Percentiles rank a stretch among this genome's conserved stretches.
Conservation (phyloP, 2,888 invertebrate species). For the Lucinisca nassula region DNA sequence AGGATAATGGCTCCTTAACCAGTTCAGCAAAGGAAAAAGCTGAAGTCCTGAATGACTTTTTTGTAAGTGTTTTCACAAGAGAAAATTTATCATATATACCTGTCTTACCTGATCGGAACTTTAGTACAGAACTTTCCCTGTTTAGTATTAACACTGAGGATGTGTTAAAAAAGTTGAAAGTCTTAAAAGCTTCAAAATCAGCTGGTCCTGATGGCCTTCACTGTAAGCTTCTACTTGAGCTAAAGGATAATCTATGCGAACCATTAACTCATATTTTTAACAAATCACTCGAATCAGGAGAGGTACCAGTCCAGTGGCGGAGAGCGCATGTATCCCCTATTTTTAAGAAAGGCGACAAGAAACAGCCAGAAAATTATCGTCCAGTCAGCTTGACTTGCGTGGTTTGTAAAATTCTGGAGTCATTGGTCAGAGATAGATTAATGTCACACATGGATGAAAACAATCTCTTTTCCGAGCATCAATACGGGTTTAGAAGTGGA, state of each 20-base stretch:
- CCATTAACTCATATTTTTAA: constrained; percentile 12
- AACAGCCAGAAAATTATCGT: constrained; percentile 6
- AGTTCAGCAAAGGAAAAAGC: not conserved
- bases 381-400: constrained; percentile 25
- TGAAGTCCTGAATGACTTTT: constrained; percentile 11
- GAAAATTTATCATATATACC: not conserved
- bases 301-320: constrained; percentile 6
- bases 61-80: not conserved
- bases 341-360: constrained; percentile 23
- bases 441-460: constrained; percentile 30
- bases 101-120: not conserved
- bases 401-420: constrained; percentile 22
- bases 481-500: constrained; percentile 17
- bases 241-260: not conserved
- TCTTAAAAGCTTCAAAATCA: not conserved
- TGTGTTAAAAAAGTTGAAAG: not conserved
- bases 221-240: not conserved
- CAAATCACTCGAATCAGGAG: constrained; percentile 10
- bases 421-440: constrained; percentile 13
- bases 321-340: constrained; percentile 1
- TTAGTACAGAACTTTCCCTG: not conserved
- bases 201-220: constrained; percentile 14
- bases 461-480: not conserved
- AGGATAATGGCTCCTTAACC: constrained; percentile 3
- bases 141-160: not conserved